Evolutionary conservation across 1,140 invertebrate species (phyloP), one percentile per base, ranked within the genome.

Genomic region (Gonatopus flavifemur): DNA sequence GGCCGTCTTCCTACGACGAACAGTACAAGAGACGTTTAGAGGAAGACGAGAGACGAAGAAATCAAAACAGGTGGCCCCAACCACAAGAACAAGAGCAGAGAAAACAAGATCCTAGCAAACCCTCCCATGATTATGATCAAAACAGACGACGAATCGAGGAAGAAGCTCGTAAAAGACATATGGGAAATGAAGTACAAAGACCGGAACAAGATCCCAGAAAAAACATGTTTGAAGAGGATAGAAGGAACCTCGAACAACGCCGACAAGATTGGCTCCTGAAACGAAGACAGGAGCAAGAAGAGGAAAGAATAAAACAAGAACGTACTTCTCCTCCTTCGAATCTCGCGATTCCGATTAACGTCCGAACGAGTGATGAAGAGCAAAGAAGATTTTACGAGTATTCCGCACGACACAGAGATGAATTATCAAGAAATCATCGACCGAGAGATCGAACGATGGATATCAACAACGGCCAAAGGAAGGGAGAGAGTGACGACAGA

Each of bases 251-350:
- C 5, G 53, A 59, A 2, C 31, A 50, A 12, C 39, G 33, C 18
- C 49, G 45, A 9, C 49, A 47, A 8, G 13, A 56, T 21, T 57
- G 51, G 49, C 18, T n/a, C 50, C 12, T 9, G 22, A 57, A 54
- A 30, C 49, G 9, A 3, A 21, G n/a, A 3, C 24, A 21, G 1
- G 20, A 40, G 8, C n/a, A 49, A 12, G 47, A 56, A 10, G 48
- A 50, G 9, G 19, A 49, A 9, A 49, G 31, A 10, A 30, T 32
- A 3, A 37, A 48, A 18, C n/a, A 51, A 32, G 28, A 8, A 4
- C 31, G 30, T 12, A 31, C n/a, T 21, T 30, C 24, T 6, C 18
- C 28, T 5, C 48, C 52, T 1, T 39, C 43, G 3, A 61, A 40
- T 7, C 24, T 50, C 10, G 2, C 20, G 5, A 3, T 12, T 12